phyloP scores from a whole-genome alignment of 2,113 vertebrate species.

The Atlantisia rogersi region DNA sequence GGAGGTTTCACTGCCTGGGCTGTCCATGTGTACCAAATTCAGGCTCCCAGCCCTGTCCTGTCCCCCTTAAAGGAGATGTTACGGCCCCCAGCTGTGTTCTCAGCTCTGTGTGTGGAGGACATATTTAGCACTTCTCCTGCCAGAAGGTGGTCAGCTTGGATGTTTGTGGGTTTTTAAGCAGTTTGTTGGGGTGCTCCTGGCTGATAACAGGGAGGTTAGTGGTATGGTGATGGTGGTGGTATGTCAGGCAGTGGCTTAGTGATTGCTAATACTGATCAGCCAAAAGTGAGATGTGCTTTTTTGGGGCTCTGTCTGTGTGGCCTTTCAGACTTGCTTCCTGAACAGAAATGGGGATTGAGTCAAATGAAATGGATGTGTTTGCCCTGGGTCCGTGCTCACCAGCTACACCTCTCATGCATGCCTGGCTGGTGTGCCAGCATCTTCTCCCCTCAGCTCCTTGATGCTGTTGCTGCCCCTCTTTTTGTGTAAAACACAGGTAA shows the following conservation, averaged over 20 bases:
- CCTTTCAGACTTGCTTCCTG: not conserved
- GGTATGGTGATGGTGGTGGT: too few species aligned
- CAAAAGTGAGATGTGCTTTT: not conserved
- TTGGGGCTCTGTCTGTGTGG: not conserved
- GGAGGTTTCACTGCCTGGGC: not conserved
- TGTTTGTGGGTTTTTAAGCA: fast-evolving
- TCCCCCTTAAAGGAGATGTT: not conserved
- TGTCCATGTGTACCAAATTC: not conserved
- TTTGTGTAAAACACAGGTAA: not conserved
- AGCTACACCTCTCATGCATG: fast-evolving
- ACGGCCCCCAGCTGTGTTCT: not conserved
- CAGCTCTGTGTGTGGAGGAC: not conserved
- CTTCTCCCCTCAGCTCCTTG: not conserved
- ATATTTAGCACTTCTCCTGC: not conserved
- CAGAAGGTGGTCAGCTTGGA: fast-evolving
- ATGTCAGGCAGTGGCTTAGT: fast-evolving
- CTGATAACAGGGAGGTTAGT: fast-evolving
- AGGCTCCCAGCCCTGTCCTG: not conserved
- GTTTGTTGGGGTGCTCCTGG: not conserved
- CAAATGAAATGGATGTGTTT: not conserved
- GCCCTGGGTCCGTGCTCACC: fast-evolving
- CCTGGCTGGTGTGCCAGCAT: not conserved
- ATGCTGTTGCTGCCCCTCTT: not conserved
- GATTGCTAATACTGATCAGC: not conserved
- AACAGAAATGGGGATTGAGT: not conserved